A percentile compares a stretch with the other conserved stretches of the same genome.
These are phyloP conservation scores for Noctuana brunneofusca DNA, from an alignment of 2,888 invertebrate species.

Conservation along the genomic window DNA sequence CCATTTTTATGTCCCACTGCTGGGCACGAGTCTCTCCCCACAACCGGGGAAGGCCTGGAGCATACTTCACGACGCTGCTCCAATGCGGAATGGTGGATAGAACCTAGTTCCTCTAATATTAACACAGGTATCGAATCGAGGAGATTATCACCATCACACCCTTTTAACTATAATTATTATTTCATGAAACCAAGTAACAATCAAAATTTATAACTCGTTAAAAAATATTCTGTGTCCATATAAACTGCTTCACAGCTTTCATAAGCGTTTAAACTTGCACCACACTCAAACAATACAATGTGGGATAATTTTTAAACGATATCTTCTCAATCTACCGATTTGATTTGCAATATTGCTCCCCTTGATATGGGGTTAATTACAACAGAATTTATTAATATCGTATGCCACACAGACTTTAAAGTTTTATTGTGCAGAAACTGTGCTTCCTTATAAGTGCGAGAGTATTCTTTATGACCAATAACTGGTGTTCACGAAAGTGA, in stretches of 20 bases:
- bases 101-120: too few relatives aligned
- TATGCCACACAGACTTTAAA: slow-evolving; percentile 35
- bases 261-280: slow-evolving; percentile 45
- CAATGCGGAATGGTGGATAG: too few relatives aligned
- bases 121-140: too few relatives aligned
- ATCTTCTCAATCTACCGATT: slow-evolving; percentile 72
- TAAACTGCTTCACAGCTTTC: background rate
- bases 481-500: background rate
- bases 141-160: too few relatives aligned
- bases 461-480: slow-evolving; percentile 9
- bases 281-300: slow-evolving; percentile 58
- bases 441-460: slow-evolving; percentile 28
- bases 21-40: too few relatives aligned
- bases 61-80: too few relatives aligned
- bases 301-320: slow-evolving; percentile 69
- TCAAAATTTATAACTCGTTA: background rate
- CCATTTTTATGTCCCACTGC: too few relatives aligned
- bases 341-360: slow-evolving; percentile 70
- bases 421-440: slow-evolving; percentile 22
- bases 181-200: background rate
- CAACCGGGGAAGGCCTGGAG: too few relatives aligned
- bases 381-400: slow-evolving; percentile 60
- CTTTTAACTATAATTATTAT: too few relatives aligned
- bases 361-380: slow-evolving; percentile 58
- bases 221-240: background rate